A percentile compares a stretch with the other conserved stretches of the same genome.
Conservation (phyloP, 2,113 vertebrate species). For the Anguilla japonica region DNA sequence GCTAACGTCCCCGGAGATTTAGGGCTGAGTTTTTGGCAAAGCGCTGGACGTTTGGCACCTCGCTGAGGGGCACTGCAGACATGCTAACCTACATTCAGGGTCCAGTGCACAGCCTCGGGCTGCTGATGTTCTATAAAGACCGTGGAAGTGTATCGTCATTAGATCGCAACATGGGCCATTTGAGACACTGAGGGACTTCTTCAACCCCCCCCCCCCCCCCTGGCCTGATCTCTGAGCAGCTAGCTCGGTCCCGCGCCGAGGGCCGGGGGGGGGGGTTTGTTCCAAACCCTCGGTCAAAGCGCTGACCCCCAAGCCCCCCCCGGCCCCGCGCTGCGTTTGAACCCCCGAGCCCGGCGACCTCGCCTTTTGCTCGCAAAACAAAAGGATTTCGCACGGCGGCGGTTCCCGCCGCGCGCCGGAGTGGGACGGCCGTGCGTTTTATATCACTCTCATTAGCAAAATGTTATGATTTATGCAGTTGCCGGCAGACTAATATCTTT, state of each 20-base stretch:
- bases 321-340: background rate
- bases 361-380: constrained; percentile 23
- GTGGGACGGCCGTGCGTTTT: constrained; percentile 75
- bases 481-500: constrained; percentile 86
- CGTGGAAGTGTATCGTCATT: background rate
- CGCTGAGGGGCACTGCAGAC: no score
- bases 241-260: background rate
- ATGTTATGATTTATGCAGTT: constrained; percentile 93
- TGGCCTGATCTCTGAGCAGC: background rate
- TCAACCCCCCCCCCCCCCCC: background rate
- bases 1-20: no score
- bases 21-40: no score
- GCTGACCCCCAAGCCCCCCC: background rate
- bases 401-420: constrained; percentile 51
- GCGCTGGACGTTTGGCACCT: no score
- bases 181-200: background rate
- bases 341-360: background rate
- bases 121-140: background rate
- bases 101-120: no score
- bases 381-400: constrained; percentile 51
- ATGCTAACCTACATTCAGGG: no score
- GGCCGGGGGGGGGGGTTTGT: background rate
- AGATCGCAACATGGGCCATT: background rate
- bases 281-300: background rate
- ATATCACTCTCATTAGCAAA: constrained; percentile 86